Percentiles rank a stretch among this genome's conserved stretches.
These are phyloP conservation scores for Lepidochrysops patricia DNA, from an alignment of 2,888 invertebrate genomes.

Conservation along the genomic window DNA sequence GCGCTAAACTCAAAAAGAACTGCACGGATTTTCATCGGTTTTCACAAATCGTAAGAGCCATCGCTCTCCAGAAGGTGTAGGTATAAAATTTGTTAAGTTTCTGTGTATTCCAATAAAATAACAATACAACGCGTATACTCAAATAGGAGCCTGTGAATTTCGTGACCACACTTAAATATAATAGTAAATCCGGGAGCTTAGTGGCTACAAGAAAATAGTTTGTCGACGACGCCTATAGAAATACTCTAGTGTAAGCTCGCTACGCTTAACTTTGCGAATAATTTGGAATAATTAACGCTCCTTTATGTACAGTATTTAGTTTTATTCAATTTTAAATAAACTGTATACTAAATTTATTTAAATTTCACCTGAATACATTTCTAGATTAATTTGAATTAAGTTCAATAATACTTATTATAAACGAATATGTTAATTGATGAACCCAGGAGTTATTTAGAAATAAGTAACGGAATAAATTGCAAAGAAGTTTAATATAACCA, in stretches of 20 bases:
- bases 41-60: no score
- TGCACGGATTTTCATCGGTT: no score
- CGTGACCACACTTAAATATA: background rate
- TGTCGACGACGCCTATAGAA: constrained; percentile 11
- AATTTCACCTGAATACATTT: background rate
- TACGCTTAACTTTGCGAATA: constrained; percentile 9
- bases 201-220: background rate
- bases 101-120: no score
- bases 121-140: no score
- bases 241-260: constrained; percentile 11
- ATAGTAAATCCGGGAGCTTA: background rate
- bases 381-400: background rate
- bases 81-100: no score
- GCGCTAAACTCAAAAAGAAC: no score
- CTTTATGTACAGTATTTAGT: constrained; percentile 4
- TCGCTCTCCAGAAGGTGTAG: no score
- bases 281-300: constrained; percentile 7
- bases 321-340: background rate
- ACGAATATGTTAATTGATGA: no score
- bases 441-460: no score
- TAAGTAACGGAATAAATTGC: no score
- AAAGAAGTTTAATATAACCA: no score
- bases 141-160: background rate
- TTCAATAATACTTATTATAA: background rate
- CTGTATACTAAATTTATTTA: background rate